Evolutionary conservation across 2,113 vertebrate species (phyloP), one percentile per base, ranked within the genome.

Genomic region (Serinus canaria): DNA sequence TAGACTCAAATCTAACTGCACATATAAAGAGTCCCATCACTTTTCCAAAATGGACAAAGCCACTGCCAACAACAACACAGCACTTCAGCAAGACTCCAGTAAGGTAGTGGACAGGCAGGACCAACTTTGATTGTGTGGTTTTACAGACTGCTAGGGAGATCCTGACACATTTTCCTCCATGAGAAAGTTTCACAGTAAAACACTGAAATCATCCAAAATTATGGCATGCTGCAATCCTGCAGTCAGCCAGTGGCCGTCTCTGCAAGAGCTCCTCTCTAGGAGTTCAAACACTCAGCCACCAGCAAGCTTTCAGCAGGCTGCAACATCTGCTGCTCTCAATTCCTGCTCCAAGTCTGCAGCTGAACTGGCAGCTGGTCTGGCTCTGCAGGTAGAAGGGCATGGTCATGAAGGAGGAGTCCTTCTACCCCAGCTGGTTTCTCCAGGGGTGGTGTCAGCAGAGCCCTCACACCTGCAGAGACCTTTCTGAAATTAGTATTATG

Each of bases 281-380:
- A 94, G 64, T 74, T 93, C 88, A 96, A 94, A 68, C 16, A 1
- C 62, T 83, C 90, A 50, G 83, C 60, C 72, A 93, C 68, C 73
- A 72, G 64, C 1, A 1, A 81, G 73, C 49, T 93, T 92, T 89
- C 66, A 1, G 69, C 53, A 84, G 86, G 90, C 76, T 95, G 73
- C 68, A 92, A 86, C 83, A 95, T 90, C 94, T 93, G 92, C 85
- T 95, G 93, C 87, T 87, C 94, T 93, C 43, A 12, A 23, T 64
- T 81, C 76, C 90, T 79, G 37, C 62, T 96, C 93, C 85, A 90
- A 89, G 41, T 66, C 73, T 62, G 83, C 88, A 89, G 90, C 80
- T 87, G 76, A 95, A 88, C 56, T 93, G 92, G 93, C 88, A 88
- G 75, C 92, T 90, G 55, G 39, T 93, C 47, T 84, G 77, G 37